Base-by-base conservation (phyloP, 2,797 vertebrate species). In the Poecilia gillii region DNA sequence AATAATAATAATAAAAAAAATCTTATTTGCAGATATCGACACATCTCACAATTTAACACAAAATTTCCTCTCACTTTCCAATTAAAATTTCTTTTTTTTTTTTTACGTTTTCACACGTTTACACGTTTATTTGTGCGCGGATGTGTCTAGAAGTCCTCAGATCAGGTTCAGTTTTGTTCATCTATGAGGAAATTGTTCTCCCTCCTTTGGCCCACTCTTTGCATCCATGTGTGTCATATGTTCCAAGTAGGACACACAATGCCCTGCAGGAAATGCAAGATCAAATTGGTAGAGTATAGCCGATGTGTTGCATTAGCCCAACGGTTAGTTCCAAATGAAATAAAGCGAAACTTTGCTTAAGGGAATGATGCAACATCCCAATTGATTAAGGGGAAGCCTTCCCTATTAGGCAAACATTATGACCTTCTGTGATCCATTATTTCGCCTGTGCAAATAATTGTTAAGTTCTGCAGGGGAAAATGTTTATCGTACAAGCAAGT, bases 161-260 rank as follows among this genome's bases (percentile, higher is more conserved):
- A 72, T 83, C 12, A 1, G 12, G 13, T 86, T 84, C 82, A 90
- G 73, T 76, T 85, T 84, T 76, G 70, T 77, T 87, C 84, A 81
- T 80, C 84, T 86, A 81, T 76, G 55, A 85, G 77, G 57, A 78
- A 87, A 83, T 79, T 55, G 49, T 46, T 78, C 39, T 82, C 43
- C 49, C 55, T 87, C 53, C 75, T 83, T 77, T 79, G 64, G 64
- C 75, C 80, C 85, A 59, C 84, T 77, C 85, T 91, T 75, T 72
- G 74, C 47, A 88, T 84, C 79, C 82, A 75, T 85, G 82, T 87
- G 90, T 87, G 80, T 88, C 84, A 84, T 88, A 84, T 81, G 83
- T 89, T 91, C 88, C 82, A 91, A 91, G 84, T 91, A 92, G 87
- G 88, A 85, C 89, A 90, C 75, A 72, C 71, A 49, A 90, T 86